Conservation (phyloP, 2,797 vertebrate genomes). For the Pseudomugil gertrudae region DNA sequence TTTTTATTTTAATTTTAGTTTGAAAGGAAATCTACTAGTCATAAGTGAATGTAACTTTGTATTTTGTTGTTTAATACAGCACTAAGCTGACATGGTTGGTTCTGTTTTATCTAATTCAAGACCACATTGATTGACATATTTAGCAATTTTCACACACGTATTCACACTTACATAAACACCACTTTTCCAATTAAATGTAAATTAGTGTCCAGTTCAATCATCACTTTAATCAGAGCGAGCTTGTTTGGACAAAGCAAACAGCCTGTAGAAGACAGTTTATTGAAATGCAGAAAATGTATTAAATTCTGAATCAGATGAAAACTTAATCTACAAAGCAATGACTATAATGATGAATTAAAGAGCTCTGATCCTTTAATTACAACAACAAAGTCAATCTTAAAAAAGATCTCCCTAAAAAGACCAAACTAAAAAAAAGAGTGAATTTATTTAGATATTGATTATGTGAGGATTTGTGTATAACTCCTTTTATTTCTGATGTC, state of each 20-base stretch:
- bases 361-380: too few species aligned
- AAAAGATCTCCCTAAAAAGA: not conserved
- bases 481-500: slow-evolving; percentile 22
- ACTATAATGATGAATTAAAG: too few species aligned
- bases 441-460: not conserved
- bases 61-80: too few species aligned
- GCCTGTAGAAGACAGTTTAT: too few species aligned
- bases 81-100: not conserved
- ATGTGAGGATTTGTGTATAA: not conserved
- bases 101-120: not conserved
- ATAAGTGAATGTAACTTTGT: too few species aligned
- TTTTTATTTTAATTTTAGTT: too few species aligned
- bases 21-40: too few species aligned
- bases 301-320: too few species aligned
- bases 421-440: too few species aligned
- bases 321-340: too few species aligned
- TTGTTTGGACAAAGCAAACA: not conserved
- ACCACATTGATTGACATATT: not conserved
- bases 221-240: not conserved
- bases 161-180: not conserved
- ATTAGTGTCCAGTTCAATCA: not conserved
- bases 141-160: not conserved
- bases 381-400: not conserved
- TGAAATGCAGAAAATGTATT: too few species aligned
- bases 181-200: not conserved